Evolutionary conservation across 2,888 invertebrate species (phyloP).

Genomic region (Ochlodes sylvanus): DNA sequence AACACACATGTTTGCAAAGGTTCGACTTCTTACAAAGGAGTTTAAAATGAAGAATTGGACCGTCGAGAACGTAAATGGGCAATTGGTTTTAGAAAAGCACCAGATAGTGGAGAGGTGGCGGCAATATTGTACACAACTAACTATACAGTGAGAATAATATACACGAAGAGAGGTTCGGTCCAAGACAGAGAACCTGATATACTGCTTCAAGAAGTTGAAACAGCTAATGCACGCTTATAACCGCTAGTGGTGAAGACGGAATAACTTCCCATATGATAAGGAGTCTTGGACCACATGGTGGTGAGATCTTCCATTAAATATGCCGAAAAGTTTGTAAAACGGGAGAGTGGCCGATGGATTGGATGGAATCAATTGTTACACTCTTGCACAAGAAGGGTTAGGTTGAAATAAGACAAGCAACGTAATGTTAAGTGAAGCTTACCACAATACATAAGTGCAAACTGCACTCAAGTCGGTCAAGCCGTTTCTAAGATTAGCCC

Average conservation of each 20-base stretch:
- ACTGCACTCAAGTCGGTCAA: no score
- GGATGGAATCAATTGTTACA: conserved; percentile 14
- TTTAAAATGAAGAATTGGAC: background rate
- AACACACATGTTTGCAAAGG: background rate
- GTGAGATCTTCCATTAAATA: no score
- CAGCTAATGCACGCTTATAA: background rate
- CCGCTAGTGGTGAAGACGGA: background rate
- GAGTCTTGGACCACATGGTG: background rate
- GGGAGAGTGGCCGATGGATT: conserved; percentile 11
- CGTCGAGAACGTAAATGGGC: background rate
- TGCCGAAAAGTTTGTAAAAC: conserved; percentile 20
- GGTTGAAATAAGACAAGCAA: no score
- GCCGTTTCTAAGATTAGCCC: no score
- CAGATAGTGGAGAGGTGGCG: background rate
- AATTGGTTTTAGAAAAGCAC: background rate
- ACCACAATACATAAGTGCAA: no score
- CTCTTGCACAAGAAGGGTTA: conserved; percentile 25
- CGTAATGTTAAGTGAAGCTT: conserved; percentile 40
- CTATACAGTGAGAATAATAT: background rate
- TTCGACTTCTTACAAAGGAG: background rate
- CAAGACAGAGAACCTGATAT: background rate
- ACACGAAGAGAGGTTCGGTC: background rate
- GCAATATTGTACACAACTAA: background rate
- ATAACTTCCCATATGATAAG: background rate
- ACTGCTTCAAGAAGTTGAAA: conserved; percentile 6